A percentile compares a stretch with the other conserved stretches of the same genome.
Evolutionary conservation across 2,888 invertebrate genomes (phyloP).

Genomic region (Cacoxenus indagator): DNA sequence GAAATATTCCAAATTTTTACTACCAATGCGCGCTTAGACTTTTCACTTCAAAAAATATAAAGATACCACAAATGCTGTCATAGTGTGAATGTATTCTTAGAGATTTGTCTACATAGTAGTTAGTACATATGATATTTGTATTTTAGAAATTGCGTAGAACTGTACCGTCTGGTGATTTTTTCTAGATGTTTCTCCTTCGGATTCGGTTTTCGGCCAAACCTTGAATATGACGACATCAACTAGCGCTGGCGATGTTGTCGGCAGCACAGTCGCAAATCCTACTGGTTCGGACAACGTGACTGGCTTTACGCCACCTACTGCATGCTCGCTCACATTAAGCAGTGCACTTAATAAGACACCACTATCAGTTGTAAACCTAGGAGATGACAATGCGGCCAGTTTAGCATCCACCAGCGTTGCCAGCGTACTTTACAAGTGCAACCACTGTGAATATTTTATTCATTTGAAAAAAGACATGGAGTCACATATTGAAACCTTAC

Average conservation of each 20-base stretch:
- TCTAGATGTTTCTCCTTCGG: too few relatives aligned
- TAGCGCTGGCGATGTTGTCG: not conserved
- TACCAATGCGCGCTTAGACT: too few relatives aligned
- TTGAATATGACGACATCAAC: not conserved
- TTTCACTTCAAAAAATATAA: too few relatives aligned
- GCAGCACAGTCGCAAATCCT: not conserved
- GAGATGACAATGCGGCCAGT: too few relatives aligned
- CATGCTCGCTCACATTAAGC: not conserved
- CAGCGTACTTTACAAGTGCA: conserved; percentile 69
- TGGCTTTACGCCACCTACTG: not conserved
- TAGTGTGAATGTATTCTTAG: too few relatives aligned
- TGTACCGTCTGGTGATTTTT: too few relatives aligned
- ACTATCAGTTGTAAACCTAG: conserved; percentile 9
- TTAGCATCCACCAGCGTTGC: too few relatives aligned
- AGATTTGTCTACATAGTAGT: too few relatives aligned
- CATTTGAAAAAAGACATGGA: conserved; percentile 67
- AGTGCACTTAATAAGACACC: conserved; percentile 1
- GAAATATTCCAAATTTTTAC: too few relatives aligned
- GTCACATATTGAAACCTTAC: conserved; percentile 57
- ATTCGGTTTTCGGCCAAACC: not conserved
- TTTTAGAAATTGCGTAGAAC: too few relatives aligned
- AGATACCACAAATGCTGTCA: too few relatives aligned
- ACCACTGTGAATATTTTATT: conserved; percentile 68
- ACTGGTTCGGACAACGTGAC: not conserved
- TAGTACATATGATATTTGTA: too few relatives aligned